These are phyloP conservation scores for Synanthedon vespiformis DNA, from an alignment of 2,888 invertebrate species.

Conservation along the genomic window DNA sequence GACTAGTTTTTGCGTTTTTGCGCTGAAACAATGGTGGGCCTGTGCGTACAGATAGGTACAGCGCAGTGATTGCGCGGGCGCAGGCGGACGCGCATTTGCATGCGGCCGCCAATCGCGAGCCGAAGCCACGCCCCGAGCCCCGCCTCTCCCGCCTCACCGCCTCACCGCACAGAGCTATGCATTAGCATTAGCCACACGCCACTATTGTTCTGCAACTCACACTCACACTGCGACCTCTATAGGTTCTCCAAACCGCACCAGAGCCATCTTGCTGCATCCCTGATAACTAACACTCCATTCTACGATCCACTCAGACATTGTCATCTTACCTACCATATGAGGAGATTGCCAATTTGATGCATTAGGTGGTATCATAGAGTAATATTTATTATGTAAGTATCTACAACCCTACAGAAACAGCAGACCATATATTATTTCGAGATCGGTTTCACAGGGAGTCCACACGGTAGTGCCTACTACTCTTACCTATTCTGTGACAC, in stretches of 20 bases:
- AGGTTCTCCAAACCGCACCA: background rate
- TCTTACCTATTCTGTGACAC: no score
- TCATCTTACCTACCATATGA: no score
- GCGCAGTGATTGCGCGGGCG: constrained; percentile 38
- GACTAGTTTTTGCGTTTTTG: constrained; percentile 30
- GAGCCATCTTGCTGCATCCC: no score
- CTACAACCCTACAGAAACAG: no score
- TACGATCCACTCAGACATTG: no score
- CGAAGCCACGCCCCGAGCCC: constrained; percentile 18
- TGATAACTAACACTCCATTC: no score
- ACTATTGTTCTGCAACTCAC: constrained; percentile 7
- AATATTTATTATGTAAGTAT: no score
- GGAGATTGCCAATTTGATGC: no score
- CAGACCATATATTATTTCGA: no score
- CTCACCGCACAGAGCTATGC: constrained; percentile 3
- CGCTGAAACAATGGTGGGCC: constrained; percentile 37
- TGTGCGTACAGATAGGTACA: constrained; percentile 7
- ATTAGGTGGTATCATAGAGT: no score
- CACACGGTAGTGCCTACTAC: no score
- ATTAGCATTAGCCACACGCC: constrained; percentile 2
- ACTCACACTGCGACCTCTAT: constrained; percentile 1
- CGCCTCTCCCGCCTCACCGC: constrained; percentile 5
- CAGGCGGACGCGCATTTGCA: constrained; percentile 53
- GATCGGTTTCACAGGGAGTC: no score
- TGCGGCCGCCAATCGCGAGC: constrained; percentile 29